Base-by-base conservation (phyloP, 1,140 invertebrate species). In the Argopecten irradians region DNA sequence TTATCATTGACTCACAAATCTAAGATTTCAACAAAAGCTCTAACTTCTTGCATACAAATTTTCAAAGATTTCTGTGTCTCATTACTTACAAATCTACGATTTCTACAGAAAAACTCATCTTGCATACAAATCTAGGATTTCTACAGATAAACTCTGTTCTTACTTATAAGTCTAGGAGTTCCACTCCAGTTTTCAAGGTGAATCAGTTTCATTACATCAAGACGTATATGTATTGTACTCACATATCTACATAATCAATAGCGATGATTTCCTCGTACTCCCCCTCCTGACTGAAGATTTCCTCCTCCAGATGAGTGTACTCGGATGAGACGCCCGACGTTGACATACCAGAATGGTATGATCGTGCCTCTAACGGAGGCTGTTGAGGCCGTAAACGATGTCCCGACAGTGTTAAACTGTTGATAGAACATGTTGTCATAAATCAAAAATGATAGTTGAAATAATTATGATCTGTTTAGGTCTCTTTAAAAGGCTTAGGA, bases 191-290 rank as follows among this genome's bases (percentile, higher is more conserved):
- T 22, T 14, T 22, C 33, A 16, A 11, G 14, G 13, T 32, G 33
- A 22, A 33, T 22, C 11, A 83, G 16, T 19, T 22, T 83, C 33
- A 19, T 83, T 13, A 83, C 28, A n/a, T 85, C 36, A 39, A 19
- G 22, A 16, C 34, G 39, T 39, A 85, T 16, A 13, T 0, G 9
- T 84, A 1, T 19, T 16, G 11, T 14, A 93, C 93, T 88, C 91
- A 94, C 93, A 92, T 91, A 87, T 94, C 92, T 92, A 92, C 93
- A 84, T 93, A 94, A 86, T 94, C 94, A 5, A 94, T 92, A 28
- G 94, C 94, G 39, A 94, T 93, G 35, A 94, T 92, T 55, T 94
- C 94, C 86, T 94, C 94, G 88, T 94, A 94, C 43, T 92, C 89
- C 8, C 94, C 94, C 85, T 94, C 94, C 34, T 93, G 89, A 22